phyloP scores from a whole-genome alignment of 64 coral and sea anemone species.

The Cladopsammia gracilis region DNA sequence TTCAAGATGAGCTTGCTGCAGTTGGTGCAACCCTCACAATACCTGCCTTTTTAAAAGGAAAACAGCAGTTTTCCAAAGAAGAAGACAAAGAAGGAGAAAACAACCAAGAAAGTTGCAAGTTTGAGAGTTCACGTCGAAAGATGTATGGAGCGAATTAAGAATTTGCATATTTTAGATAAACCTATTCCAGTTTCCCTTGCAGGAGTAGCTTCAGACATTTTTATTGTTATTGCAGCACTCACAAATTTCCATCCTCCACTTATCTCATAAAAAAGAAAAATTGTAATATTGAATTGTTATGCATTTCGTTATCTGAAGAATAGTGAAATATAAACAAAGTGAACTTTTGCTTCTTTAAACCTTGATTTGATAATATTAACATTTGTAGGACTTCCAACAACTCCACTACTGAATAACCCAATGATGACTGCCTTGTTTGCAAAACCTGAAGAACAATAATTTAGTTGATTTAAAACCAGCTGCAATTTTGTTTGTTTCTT shows the following conservation, averaged over 20 bases:
- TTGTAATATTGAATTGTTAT: too few relatives aligned
- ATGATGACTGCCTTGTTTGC: too few relatives aligned
- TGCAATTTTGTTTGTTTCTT: too few relatives aligned
- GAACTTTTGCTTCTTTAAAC: too few relatives aligned
- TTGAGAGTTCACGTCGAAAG: constrained; percentile 65
- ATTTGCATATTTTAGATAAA: constrained; percentile 66
- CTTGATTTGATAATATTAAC: too few relatives aligned
- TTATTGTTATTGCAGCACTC: constrained; percentile 50
- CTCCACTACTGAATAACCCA: too few relatives aligned
- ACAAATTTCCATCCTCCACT: constrained; percentile 74
- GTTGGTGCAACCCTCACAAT: constrained; percentile 56
- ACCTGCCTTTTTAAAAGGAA: constrained; percentile 37
- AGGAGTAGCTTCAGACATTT: constrained; percentile 57
- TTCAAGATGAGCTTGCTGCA: constrained; percentile 60
- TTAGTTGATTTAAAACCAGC: too few relatives aligned
- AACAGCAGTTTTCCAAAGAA: constrained; percentile 56
- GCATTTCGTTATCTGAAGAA: too few relatives aligned
- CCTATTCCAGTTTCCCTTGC: constrained; percentile 56
- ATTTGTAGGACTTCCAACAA: too few relatives aligned
- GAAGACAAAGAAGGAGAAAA: constrained; percentile 45
- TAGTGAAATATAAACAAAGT: too few relatives aligned
- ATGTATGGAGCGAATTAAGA: constrained; percentile 71
- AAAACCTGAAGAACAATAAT: too few relatives aligned
- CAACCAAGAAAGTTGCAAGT: constrained; percentile 71
- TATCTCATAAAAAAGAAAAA: neutral